phyloP scores from a whole-genome alignment of 2,797 vertebrate species.

The Brotula barbata region DNA sequence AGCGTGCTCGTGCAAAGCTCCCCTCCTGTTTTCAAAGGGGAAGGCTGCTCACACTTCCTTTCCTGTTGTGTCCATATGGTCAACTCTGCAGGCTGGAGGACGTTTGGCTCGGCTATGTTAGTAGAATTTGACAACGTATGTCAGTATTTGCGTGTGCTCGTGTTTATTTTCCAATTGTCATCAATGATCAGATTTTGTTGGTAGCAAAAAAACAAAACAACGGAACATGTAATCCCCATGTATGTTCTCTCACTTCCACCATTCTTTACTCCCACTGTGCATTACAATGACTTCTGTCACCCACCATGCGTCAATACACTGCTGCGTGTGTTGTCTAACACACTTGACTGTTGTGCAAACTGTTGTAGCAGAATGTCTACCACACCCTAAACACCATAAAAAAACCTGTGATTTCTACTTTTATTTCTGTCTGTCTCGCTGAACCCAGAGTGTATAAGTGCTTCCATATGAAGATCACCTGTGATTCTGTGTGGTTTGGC shows the following conservation, averaged over 20 bases:
- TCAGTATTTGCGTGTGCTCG: background rate
- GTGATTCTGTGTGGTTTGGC: slow-evolving; percentile 41
- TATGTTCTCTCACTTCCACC: slow-evolving; percentile 15
- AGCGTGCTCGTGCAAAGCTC: slow-evolving; percentile 45
- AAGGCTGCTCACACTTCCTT: slow-evolving; percentile 45
- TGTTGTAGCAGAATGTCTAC: slow-evolving; percentile 22
- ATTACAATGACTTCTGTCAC: slow-evolving; percentile 54
- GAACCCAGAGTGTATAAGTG: slow-evolving; percentile 64
- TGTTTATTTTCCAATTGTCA: slow-evolving; percentile 4
- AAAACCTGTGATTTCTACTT: background rate
- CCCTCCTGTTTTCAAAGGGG: slow-evolving; percentile 57
- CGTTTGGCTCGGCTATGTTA: slow-evolving; percentile 43
- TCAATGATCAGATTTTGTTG: slow-evolving; percentile 20
- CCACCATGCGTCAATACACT: slow-evolving; percentile 47
- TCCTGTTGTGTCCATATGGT: slow-evolving; percentile 64
- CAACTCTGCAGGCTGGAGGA: slow-evolving; percentile 49
- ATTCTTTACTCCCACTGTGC: slow-evolving; percentile 49
- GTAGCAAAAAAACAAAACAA: slow-evolving; percentile 18
- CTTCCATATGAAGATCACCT: slow-evolving; percentile 70
- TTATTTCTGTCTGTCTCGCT: slow-evolving; percentile 14
- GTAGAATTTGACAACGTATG: slow-evolving; percentile 28
- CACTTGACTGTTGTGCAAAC: slow-evolving; percentile 40
- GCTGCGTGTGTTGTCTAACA: slow-evolving; percentile 43
- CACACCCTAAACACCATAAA: too few relatives aligned
- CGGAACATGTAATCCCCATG: slow-evolving; percentile 22